A percentile compares a stretch with the other conserved stretches of the same genome.
phyloP scores from a whole-genome alignment of 2,888 invertebrate species.

The Chymomyza procnemis region DNA sequence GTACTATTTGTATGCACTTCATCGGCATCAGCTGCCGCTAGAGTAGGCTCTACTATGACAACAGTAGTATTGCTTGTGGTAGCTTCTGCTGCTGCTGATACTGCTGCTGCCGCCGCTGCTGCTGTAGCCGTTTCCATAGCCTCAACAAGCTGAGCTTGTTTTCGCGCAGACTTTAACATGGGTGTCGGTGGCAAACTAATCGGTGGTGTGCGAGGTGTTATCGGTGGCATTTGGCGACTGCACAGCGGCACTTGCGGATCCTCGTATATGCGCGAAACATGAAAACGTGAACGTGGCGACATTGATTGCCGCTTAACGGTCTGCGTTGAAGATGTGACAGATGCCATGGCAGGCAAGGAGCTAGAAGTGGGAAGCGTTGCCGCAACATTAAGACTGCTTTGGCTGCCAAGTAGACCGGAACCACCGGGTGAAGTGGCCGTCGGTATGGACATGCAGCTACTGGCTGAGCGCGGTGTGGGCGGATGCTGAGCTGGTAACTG shows the following conservation, averaged over 20 bases:
- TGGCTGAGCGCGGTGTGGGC: slow-evolving; percentile 49
- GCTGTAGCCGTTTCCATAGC: slow-evolving; percentile 3
- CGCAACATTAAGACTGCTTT: slow-evolving; percentile 34
- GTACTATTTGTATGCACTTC: slow-evolving; percentile 39
- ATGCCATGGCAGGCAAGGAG: slow-evolving; percentile 74
- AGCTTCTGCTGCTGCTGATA: slow-evolving; percentile 8
- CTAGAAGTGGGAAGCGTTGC: slow-evolving; percentile 68
- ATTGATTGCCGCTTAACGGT: slow-evolving; percentile 74
- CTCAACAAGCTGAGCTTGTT: slow-evolving; percentile 46
- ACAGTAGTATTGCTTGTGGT: slow-evolving; percentile 48
- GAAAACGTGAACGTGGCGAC: slow-evolving; percentile 77
- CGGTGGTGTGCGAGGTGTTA: slow-evolving; percentile 75
- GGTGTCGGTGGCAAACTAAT: slow-evolving; percentile 74
- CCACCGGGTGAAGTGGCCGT: slow-evolving; percentile 28
- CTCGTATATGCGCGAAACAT: slow-evolving; percentile 76
- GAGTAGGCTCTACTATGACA: slow-evolving; percentile 53
- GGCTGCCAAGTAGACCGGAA: slow-evolving; percentile 39
- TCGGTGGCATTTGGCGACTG: slow-evolving; percentile 61
- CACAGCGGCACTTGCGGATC: slow-evolving; percentile 71
- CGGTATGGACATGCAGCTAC: slow-evolving; percentile 62
- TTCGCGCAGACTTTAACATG: slow-evolving; percentile 57
- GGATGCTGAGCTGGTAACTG: slow-evolving; percentile 59
- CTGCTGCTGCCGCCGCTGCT: slow-evolving; percentile 6
- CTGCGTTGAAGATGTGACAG: slow-evolving; percentile 75
- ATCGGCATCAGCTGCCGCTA: slow-evolving; percentile 4